Evolutionary conservation across 2,888 invertebrate species (phyloP).

Genomic region (Synergus japonicus): DNA sequence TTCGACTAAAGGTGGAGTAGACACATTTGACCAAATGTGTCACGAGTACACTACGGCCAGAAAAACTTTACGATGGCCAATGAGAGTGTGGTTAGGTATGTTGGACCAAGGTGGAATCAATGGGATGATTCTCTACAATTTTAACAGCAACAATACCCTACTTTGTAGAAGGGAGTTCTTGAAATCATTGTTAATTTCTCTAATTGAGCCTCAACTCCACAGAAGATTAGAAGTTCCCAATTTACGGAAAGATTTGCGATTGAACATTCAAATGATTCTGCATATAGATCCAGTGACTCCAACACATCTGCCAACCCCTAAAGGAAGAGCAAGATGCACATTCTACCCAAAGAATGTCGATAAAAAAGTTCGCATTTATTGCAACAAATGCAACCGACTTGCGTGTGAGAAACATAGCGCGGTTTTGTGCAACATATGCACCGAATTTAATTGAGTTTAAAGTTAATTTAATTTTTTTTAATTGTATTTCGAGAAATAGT

Average conservation of each 20-base stretch:
- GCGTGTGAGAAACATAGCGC: too few relatives aligned
- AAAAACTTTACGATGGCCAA: slow-evolving; percentile 58
- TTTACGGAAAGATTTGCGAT: background rate
- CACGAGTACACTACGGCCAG: slow-evolving; percentile 49
- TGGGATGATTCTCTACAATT: slow-evolving; percentile 50
- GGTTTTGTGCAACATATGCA: too few relatives aligned
- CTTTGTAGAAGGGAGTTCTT: background rate
- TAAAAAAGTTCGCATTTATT: too few relatives aligned
- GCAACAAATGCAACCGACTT: too few relatives aligned
- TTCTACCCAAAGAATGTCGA: background rate
- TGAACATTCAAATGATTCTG: background rate
- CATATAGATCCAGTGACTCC: background rate
- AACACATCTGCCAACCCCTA: background rate
- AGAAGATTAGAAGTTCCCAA: background rate
- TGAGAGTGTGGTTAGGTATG: slow-evolving; percentile 58
- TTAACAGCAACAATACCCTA: slow-evolving; percentile 13
- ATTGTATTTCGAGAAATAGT: too few relatives aligned
- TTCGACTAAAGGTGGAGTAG: slow-evolving; percentile 55
- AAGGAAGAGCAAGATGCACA: background rate
- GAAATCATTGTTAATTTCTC: background rate
- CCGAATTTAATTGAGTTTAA: too few relatives aligned
- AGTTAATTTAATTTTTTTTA: too few relatives aligned
- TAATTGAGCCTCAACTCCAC: background rate
- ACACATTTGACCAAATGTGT: slow-evolving; percentile 43
- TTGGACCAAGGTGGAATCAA: slow-evolving; percentile 59